phyloP scores from a whole-genome alignment of 2,888 invertebrate genomes.

The Smittia aterrima region DNA sequence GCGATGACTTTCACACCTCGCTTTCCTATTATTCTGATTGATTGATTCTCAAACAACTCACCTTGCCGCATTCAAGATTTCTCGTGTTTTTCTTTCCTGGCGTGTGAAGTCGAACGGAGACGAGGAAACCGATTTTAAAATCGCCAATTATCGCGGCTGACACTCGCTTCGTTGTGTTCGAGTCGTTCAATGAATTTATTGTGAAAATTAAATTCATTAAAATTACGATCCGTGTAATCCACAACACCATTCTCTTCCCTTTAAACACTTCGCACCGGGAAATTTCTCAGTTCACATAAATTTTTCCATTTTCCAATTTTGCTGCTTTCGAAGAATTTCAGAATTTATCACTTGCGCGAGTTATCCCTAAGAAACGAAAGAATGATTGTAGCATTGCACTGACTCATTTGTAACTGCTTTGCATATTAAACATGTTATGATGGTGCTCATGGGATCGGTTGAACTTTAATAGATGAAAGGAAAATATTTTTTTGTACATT shows the following conservation, averaged over 20 bases:
- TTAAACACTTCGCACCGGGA: too few species aligned
- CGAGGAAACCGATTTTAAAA: slow-evolving; percentile 60
- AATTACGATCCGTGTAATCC: slow-evolving; percentile 10
- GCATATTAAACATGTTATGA: not conserved
- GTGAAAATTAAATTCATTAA: slow-evolving; percentile 37
- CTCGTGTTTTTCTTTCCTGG: slow-evolving; percentile 43
- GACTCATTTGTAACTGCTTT: not conserved
- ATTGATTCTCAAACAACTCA: slow-evolving; percentile 19
- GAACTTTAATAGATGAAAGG: too few species aligned
- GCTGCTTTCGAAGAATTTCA: not conserved
- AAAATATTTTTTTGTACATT: too few species aligned
- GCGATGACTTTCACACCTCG: too few species aligned
- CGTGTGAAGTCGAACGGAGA: slow-evolving; percentile 60
- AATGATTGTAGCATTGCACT: not conserved
- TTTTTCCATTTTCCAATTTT: not conserved
- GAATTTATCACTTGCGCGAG: not conserved
- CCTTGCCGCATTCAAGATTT: slow-evolving; percentile 45
- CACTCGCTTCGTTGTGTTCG: slow-evolving; percentile 12
- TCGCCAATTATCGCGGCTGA: slow-evolving; percentile 54
- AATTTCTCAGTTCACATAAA: not conserved
- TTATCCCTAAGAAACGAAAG: not conserved
- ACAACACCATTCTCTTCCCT: not conserved
- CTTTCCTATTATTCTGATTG: too few species aligned
- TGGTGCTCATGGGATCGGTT: too few species aligned
- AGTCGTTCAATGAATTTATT: slow-evolving; percentile 21